Evolutionary conservation across 2,888 invertebrate species (phyloP).

Genomic region (Drosophila pseudotakahashii): DNA sequence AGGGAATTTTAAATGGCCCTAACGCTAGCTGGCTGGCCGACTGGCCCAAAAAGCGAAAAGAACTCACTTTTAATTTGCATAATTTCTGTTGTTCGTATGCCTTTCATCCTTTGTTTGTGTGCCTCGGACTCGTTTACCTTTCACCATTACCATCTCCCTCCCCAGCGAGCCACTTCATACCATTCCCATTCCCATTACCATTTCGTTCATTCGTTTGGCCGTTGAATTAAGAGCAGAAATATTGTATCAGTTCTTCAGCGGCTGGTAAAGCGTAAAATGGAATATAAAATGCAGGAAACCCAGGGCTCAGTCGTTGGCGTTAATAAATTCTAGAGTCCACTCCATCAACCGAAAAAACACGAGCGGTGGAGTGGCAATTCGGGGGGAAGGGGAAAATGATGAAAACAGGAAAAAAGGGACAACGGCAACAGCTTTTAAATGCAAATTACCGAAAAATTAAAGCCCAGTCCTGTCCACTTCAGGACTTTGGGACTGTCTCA

Average conservation of each 20-base stretch:
- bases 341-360: constrained; percentile 51
- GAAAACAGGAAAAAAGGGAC: constrained; percentile 21
- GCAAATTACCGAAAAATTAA: constrained; percentile 76
- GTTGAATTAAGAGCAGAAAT: constrained; percentile 70
- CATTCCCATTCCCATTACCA: constrained; percentile 18
- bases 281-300: constrained; percentile 66
- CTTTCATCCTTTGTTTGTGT: constrained; percentile 53
- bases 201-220: constrained; percentile 51
- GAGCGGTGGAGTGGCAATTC: neutral
- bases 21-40: constrained; percentile 15
- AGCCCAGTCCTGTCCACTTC: constrained; percentile 40
- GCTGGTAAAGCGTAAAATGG: constrained; percentile 67
- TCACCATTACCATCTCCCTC: constrained; percentile 13
- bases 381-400: constrained; percentile 4
- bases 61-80: constrained; percentile 67
- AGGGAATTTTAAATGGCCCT: constrained; percentile 39
- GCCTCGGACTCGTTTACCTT: constrained; percentile 21
- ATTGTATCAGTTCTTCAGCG: constrained; percentile 76
- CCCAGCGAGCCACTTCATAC: constrained; percentile 30
- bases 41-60: constrained; percentile 5
- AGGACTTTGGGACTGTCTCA: constrained; percentile 41
- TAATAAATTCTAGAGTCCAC: constrained; percentile 74
- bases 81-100: constrained; percentile 54
- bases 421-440: constrained; percentile 64
- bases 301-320: constrained; percentile 34